These are phyloP conservation scores for Zaprionus vittiger DNA, from an alignment of 1,140 invertebrate species.

Conservation along the genomic window DNA sequence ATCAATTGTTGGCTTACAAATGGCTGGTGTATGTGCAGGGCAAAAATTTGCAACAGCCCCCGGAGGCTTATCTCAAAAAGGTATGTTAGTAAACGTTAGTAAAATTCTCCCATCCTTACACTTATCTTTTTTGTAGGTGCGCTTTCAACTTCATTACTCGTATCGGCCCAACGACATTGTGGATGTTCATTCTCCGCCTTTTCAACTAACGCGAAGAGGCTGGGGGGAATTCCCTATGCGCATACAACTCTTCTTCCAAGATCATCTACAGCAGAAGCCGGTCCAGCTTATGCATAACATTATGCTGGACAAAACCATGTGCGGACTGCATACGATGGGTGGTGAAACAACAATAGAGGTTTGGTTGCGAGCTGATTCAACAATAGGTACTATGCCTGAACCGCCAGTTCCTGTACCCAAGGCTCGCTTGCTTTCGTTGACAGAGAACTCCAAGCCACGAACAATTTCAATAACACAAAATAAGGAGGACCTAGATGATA, in stretches of 20 bases:
- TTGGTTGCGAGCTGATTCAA: conserved; percentile 86
- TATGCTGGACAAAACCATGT: conserved; percentile 93
- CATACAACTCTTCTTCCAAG: conserved; percentile 92
- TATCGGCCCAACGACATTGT: conserved; percentile 95
- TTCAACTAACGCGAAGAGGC: conserved; percentile 92
- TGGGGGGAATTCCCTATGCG: conserved; percentile 96
- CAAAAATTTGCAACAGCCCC: conserved; percentile 85
- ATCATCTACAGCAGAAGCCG: conserved; percentile 89
- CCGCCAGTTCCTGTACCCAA: background rate
- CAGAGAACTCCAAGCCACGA: conserved; percentile 43
- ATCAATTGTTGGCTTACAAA: conserved; percentile 91
- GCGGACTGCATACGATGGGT: conserved; percentile 93
- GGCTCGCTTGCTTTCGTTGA: background rate
- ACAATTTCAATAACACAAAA: conserved; percentile 71
- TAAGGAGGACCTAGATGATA: conserved; percentile 79
- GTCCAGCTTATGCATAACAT: conserved; percentile 92
- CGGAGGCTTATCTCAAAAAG: conserved; percentile 89
- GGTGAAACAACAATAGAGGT: conserved; percentile 91
- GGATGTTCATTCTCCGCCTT: conserved; percentile 91
- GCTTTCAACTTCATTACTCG: conserved; percentile 93
- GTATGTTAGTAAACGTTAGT: conserved; percentile 26
- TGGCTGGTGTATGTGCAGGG: conserved; percentile 93
- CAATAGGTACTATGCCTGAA: background rate
- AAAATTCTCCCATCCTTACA: background rate
- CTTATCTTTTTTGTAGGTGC: conserved; percentile 84